A percentile compares a stretch with the other conserved stretches of the same genome.
These are phyloP conservation scores for Catharus minimus DNA, from an alignment of 2,113 vertebrate species.

Conservation along the genomic window DNA sequence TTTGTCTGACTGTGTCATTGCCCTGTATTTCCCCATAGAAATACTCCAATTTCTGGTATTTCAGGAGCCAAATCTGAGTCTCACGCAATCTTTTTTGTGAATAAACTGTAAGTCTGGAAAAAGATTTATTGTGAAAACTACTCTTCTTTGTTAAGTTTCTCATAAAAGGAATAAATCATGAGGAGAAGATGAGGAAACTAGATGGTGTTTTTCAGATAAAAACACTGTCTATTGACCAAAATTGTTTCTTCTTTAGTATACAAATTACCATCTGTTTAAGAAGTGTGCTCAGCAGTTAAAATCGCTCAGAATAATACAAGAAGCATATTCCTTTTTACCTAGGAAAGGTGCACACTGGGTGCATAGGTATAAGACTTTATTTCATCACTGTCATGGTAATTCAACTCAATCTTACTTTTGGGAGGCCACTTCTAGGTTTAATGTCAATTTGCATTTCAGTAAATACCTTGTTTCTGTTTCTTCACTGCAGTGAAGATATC, in stretches of 20 bases:
- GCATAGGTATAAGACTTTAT: not conserved
- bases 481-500: not conserved
- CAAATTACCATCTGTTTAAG: not conserved
- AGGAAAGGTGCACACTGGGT: not conserved
- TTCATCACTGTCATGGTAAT: not conserved
- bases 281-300: not conserved
- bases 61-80: not conserved
- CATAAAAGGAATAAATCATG: not conserved
- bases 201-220: not conserved
- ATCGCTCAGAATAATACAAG: not conserved
- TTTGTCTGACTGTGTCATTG: not conserved
- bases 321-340: not conserved
- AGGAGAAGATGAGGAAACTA: not conserved
- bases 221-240: not conserved
- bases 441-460: conserved; percentile 19
- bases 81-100: not conserved
- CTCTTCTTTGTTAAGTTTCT: not conserved
- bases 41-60: not conserved
- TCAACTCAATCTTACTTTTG: not conserved
- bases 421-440: not conserved
- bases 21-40: not conserved
- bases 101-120: not conserved
- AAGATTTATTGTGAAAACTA: not conserved
- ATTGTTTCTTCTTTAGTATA: not conserved
- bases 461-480: not conserved